phyloP scores from a whole-genome alignment of 2,113 vertebrate species.

The Misgurnus anguillicaudatus region DNA sequence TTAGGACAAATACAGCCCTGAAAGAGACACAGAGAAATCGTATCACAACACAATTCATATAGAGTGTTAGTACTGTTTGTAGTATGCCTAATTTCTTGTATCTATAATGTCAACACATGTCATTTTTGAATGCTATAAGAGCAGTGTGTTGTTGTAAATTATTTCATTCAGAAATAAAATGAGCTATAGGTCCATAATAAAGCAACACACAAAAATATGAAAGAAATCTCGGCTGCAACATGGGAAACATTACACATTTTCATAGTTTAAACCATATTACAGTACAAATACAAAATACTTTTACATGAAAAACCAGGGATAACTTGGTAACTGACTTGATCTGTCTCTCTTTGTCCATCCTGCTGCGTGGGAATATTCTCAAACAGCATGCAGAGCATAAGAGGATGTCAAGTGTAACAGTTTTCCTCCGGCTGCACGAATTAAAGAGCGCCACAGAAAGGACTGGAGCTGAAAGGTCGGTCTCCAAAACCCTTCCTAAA shows the following conservation, averaged over 20 bases:
- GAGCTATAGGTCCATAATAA: neutral
- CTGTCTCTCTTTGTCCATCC: conserved; percentile 62
- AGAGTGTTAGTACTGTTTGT: neutral
- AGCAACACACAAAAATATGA: neutral
- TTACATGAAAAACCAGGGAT: conserved; percentile 33
- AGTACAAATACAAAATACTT: neutral
- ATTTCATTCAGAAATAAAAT: neutral
- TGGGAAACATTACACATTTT: too few species aligned
- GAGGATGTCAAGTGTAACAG: conserved; percentile 99
- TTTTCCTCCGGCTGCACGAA: conserved; percentile 85
- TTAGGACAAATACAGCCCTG: too few species aligned
- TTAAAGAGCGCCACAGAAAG: conserved; percentile 74
- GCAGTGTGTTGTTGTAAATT: neutral
- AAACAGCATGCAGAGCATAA: conserved; percentile 74
- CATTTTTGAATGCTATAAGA: neutral
- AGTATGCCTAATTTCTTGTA: neutral
- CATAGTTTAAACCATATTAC: neutral
- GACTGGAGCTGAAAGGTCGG: conserved; percentile 84
- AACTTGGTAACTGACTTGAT: conserved; percentile 59
- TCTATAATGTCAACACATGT: neutral
- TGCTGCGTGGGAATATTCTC: conserved; percentile 93
- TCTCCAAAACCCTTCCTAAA: conserved; percentile 83
- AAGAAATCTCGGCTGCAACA: too few species aligned
- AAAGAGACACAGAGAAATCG: too few species aligned
- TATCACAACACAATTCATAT: too few species aligned